Base-by-base conservation (phyloP, 1,140 invertebrate species). In the Elymnias hypermnestra region DNA sequence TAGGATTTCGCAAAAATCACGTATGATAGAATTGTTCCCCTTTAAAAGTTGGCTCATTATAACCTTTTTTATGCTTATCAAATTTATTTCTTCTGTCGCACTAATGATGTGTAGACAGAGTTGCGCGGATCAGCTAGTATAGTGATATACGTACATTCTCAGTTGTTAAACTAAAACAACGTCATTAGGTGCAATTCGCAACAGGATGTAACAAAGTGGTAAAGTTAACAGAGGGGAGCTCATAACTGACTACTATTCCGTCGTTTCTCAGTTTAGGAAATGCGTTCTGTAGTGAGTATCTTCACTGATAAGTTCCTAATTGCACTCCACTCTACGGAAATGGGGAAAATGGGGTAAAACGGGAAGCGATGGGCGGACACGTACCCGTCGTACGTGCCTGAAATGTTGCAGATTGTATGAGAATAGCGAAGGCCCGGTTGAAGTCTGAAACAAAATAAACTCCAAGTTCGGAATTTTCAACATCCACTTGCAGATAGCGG, bases 271-370 rank as follows among this genome's bases (percentile, higher is more conserved):
- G 33, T 47, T 48, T 42, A 25, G 14, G 14, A 43, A 54, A 46
- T 38, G 50, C 46, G 50, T 39, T 38, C 14, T 15, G 17, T 37
- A 38, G 36, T 36, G 15, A 25, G 18, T 37, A 40, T 53, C 49
- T 49, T 41, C 36, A 33, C 28, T 53, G 63, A 69, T 62, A 72
- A 69, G 56, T 64, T 66, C 58, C 57, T 72, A 72, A 74, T 70
- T 70, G 65, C 61, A 67, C 71, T 67, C 61, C 47, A 53, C 53
- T 64, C 38, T 33, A 45, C 51, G 68, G 65, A 66, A 66, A 74
- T 69, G 61, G 64, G 55, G 46, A 56, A 60, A 60, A 39, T 47
- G 37, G 28, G 37, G 21, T 23, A 36, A 62, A 57, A 53, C 55
- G 53, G 59, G 46, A 62, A 49, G 17, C 52, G 51, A 47, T 45